Evolutionary conservation across 2,797 vertebrate genomes (phyloP).

Genomic region (Pangasius macronema): DNA sequence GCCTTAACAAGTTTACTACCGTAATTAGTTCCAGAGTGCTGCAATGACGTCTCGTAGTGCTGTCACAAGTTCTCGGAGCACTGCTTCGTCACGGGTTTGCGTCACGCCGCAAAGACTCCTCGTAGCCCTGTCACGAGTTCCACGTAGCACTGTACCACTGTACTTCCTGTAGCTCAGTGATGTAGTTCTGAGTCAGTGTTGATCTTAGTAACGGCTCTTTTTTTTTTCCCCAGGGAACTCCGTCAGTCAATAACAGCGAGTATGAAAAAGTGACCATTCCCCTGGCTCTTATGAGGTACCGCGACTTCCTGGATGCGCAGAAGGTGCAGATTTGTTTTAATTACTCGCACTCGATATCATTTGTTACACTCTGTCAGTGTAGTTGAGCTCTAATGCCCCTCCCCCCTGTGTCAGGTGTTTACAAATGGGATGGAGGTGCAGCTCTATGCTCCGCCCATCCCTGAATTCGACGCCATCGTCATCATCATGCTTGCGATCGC

Average conservation of each 20-base stretch:
- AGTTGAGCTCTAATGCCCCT: not conserved
- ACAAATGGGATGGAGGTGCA: conserved; percentile 74
- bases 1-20: no score
- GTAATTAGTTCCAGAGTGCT: no score
- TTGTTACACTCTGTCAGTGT: no score
- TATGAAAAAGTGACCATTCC: conserved; percentile 80
- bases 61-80: no score
- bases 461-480: conserved; percentile 84
- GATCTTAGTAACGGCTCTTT: not conserved
- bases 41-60: no score
- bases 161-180: not conserved
- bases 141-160: not conserved
- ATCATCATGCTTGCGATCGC: conserved; percentile 87
- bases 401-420: conserved; percentile 74
- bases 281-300: conserved; percentile 82
- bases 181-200: not conserved
- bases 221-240: conserved; percentile 69
- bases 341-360: not conserved
- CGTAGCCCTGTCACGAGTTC: not conserved
- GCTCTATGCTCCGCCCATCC: conserved; percentile 79
- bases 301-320: conserved; percentile 79
- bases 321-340: conserved; percentile 72
- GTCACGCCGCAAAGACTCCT: not conserved
- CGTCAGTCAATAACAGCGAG: conserved; percentile 78
- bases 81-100: no score